Conservation (phyloP, 2,797 vertebrate genomes). For the Chrosomus eos region DNA sequence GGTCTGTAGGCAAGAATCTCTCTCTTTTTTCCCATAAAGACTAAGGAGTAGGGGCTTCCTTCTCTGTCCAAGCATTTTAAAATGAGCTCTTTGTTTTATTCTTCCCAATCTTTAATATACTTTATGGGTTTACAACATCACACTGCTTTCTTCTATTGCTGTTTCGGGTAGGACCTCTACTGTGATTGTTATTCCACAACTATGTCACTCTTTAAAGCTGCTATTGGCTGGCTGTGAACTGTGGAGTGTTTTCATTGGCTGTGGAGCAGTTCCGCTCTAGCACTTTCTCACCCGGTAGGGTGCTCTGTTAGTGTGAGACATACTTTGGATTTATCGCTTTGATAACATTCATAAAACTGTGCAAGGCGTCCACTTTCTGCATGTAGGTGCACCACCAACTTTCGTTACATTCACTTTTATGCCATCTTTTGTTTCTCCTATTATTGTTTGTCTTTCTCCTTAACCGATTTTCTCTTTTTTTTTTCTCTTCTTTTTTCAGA, state of each 20-base stretch:
- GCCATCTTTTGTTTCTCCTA: not conserved
- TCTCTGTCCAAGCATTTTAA: conserved; percentile 33
- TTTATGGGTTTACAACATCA: conserved; percentile 22
- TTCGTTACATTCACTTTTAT: conserved; percentile 1
- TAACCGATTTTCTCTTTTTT: not conserved
- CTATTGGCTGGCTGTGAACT: conserved; percentile 50
- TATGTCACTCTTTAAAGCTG: conserved; percentile 46
- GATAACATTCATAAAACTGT: conserved; percentile 57
- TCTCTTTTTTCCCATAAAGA: not conserved
- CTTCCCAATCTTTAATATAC: conserved; percentile 29
- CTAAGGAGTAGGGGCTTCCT: conserved; percentile 2
- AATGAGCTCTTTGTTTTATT: conserved; percentile 47
- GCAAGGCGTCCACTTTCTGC: conserved; percentile 15
- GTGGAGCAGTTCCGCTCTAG: conserved; percentile 46
- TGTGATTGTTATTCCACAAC: conserved; percentile 31
- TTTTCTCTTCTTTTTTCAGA: conserved; percentile 46
- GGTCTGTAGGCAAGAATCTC: conserved; percentile 43
- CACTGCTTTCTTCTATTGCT: conserved; percentile 31
- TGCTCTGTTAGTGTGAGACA: conserved; percentile 50
- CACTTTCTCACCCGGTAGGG: conserved; percentile 53
- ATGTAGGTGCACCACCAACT: conserved; percentile 21
- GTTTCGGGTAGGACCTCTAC: conserved; percentile 22
- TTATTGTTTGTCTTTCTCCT: not conserved
- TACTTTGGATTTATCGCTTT: conserved; percentile 55
- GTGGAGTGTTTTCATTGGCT: conserved; percentile 58